Conservation (phyloP, 2,888 invertebrate species). For the Ypsolopha scabrella region DNA sequence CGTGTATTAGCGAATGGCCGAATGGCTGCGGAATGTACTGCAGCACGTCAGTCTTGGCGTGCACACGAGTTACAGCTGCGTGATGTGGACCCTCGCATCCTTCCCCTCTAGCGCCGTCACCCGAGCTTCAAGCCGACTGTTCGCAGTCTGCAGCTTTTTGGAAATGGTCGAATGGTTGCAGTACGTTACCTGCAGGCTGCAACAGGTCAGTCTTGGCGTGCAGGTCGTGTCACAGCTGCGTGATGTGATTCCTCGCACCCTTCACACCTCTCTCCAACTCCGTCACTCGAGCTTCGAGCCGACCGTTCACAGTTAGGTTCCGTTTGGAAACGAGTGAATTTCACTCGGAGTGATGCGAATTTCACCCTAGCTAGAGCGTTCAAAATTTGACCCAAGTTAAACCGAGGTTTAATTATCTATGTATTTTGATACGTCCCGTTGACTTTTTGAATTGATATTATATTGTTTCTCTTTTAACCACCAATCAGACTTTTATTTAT, state of each 20-base stretch:
- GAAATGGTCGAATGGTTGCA: background rate
- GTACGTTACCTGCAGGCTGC: conserved; percentile 69
- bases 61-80: background rate
- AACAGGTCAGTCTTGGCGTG: conserved; percentile 91
- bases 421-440: too few species aligned
- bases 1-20: too few species aligned
- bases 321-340: too few species aligned
- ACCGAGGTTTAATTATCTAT: too few species aligned
- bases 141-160: background rate
- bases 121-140: background rate
- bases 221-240: conserved; percentile 93
- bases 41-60: background rate
- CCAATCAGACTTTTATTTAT: too few species aligned
- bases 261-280: conserved; percentile 85
- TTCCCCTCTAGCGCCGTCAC: background rate
- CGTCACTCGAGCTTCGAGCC: conserved; percentile 81
- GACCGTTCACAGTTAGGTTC: conserved; percentile 90
- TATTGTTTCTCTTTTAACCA: too few species aligned
- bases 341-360: too few species aligned
- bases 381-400: too few species aligned
- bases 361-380: too few species aligned
- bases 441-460: too few species aligned
- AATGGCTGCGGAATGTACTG: too few species aligned
- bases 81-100: background rate
- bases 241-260: conserved; percentile 85